Percentiles rank a stretch among this genome's conserved stretches.
Conservation (phyloP, 2,113 vertebrate species). For the Perccottus glenii region DNA sequence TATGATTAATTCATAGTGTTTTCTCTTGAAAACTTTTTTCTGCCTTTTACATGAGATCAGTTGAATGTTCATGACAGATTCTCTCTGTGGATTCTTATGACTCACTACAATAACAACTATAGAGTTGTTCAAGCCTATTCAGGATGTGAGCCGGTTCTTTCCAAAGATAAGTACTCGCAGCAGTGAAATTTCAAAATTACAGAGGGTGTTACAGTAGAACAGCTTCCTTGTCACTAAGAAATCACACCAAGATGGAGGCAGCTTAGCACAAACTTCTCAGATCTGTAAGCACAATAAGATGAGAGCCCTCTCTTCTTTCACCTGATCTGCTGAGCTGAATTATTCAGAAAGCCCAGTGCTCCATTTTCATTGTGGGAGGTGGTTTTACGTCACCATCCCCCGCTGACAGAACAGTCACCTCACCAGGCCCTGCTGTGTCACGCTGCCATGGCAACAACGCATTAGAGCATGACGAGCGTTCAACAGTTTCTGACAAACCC, state of each 20-base stretch:
- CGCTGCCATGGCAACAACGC: conserved; percentile 64
- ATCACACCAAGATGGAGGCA: conserved; percentile 19
- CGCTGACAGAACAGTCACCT: conserved; percentile 42
- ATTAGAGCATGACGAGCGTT: conserved; percentile 20
- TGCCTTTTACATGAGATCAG: too few relatives aligned
- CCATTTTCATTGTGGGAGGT: conserved; percentile 59
- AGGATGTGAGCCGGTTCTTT: too few relatives aligned
- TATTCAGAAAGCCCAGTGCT: conserved; percentile 64
- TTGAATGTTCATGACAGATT: too few relatives aligned
- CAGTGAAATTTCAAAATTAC: background rate
- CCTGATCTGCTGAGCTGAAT: conserved; percentile 65
- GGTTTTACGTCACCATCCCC: conserved; percentile 54
- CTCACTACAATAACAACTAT: too few relatives aligned
- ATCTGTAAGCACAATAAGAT: conserved; percentile 16
- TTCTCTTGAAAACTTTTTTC: too few relatives aligned
- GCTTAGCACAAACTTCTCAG: background rate
- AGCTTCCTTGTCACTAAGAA: conserved; percentile 12
- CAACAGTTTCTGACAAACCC: conserved; percentile 13
- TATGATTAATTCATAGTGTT: too few relatives aligned
- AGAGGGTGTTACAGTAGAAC: conserved; percentile 2
- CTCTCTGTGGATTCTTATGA: too few relatives aligned
- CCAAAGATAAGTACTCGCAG: too few relatives aligned
- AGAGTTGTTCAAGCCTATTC: too few relatives aligned
- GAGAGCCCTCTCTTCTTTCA: conserved; percentile 43
- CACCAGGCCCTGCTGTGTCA: conserved; percentile 55